Percentiles rank a stretch among this genome's conserved stretches.
Evolutionary conservation across 2,888 invertebrate species (phyloP).

Genomic region (Cylindroiulus punctatus): DNA sequence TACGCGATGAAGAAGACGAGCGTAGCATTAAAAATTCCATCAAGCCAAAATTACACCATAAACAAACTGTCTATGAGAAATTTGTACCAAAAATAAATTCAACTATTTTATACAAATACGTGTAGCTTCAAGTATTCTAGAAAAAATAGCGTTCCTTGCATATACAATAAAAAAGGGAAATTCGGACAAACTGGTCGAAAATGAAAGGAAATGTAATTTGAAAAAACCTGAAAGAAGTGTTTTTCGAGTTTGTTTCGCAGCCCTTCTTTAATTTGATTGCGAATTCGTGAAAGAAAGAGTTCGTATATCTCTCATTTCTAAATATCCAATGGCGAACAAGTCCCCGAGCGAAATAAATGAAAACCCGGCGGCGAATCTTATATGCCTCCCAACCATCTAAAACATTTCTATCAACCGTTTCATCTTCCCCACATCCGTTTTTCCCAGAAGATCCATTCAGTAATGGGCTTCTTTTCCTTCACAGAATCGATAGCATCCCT

Average conservation of each 20-base stretch:
- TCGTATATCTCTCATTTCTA: not conserved
- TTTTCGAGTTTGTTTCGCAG: not conserved
- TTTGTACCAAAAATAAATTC: no score
- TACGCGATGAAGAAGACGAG: no score
- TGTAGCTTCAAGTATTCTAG: no score
- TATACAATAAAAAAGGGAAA: not conserved
- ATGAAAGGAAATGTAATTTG: not conserved
- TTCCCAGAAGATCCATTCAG: not conserved
- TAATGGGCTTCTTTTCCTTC: not conserved
- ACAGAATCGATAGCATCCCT: conserved; percentile 11
- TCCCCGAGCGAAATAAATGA: not conserved
- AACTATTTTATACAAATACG: no score
- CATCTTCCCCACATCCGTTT: conserved; percentile 3
- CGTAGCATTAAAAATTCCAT: no score
- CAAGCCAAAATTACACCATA: no score
- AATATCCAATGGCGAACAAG: not conserved
- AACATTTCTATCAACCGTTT: not conserved
- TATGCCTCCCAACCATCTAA: not conserved
- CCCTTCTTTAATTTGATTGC: conserved; percentile 4
- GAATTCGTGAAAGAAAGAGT: not conserved
- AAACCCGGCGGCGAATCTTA: not conserved
- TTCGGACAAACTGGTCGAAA: not conserved
- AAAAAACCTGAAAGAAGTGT: not conserved
- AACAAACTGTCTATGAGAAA: no score
- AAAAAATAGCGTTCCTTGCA: not conserved